Percentiles rank a stretch among this genome's conserved stretches.
Conservation (phyloP, 2,113 vertebrate genomes). For the Anser brachyrhynchus region DNA sequence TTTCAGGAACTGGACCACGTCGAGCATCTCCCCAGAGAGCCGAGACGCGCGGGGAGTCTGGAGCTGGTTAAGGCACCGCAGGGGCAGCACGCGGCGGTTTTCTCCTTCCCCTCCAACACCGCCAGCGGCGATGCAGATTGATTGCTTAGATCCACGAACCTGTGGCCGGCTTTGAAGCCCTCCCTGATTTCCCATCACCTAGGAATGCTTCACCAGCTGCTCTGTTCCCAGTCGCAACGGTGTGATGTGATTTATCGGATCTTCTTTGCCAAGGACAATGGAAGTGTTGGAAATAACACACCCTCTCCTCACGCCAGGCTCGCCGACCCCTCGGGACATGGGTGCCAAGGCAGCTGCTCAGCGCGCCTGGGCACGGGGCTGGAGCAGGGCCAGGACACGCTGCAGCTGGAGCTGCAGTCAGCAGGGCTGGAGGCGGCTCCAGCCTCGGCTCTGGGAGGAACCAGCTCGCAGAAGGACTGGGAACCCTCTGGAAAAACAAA, state of each 20-base stretch:
- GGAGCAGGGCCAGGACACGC: not conserved
- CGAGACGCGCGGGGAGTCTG: not conserved
- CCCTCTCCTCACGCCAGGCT: not conserved
- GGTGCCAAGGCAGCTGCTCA: not conserved
- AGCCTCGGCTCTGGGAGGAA: not conserved
- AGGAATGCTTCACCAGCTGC: not conserved
- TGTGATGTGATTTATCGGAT: not conserved
- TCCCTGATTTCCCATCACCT: not conserved
- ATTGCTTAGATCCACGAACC: not conserved
- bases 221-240: not conserved
- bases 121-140: not conserved
- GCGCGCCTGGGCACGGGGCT: not conserved
- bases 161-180: not conserved
- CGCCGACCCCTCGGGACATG: not conserved
- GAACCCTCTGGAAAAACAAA: not conserved
- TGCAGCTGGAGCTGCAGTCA: not conserved
- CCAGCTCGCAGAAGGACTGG: not conserved
- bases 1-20: not conserved
- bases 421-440: not conserved
- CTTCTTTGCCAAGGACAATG: not conserved
- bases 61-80: not conserved
- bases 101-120: not conserved
- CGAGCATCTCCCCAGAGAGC: accelerated
- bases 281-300: not conserved
- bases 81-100: not conserved